phyloP scores from a whole-genome alignment of 2,113 vertebrate genomes.

The Bubalus kerabau region DNA sequence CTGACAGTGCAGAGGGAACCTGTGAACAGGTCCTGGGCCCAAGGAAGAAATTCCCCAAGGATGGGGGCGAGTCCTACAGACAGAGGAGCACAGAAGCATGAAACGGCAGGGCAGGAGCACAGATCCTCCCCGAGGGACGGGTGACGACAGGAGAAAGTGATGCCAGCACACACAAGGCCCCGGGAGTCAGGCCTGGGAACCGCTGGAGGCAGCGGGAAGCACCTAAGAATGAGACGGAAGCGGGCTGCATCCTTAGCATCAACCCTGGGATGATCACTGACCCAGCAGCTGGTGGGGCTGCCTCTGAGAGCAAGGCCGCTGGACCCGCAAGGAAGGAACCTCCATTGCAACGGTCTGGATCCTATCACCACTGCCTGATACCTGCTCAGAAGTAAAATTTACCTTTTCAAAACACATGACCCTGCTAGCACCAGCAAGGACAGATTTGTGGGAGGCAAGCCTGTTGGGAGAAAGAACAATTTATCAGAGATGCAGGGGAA shows the following conservation, averaged over 20 bases:
- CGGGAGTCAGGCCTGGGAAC: rapidly evolving
- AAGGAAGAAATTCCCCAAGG: not conserved
- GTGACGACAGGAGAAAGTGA: not conserved
- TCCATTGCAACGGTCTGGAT: not conserved
- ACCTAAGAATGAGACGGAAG: not conserved
- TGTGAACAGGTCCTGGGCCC: not conserved
- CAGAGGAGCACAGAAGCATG: not conserved
- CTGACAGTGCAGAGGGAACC: not conserved
- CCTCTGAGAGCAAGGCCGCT: not conserved
- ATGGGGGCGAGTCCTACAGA: not conserved
- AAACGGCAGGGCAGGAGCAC: not conserved
- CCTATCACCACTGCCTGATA: not conserved
- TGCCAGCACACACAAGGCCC: not conserved
- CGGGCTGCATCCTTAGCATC: not conserved
- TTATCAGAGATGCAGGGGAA: not conserved
- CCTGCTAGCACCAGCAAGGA: not conserved
- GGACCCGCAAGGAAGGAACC: not conserved
- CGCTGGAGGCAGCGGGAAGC: not conserved
- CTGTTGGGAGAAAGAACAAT: not conserved
- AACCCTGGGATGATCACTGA: not conserved
- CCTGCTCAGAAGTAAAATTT: not conserved
- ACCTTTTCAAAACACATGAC: not conserved
- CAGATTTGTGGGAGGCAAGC: not conserved
- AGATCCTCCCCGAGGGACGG: not conserved
- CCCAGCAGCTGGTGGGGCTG: not conserved